Evolutionary conservation across 2,113 vertebrate species (phyloP), one percentile per base, ranked within the genome.

Genomic region (Porphyrio hochstetteri): DNA sequence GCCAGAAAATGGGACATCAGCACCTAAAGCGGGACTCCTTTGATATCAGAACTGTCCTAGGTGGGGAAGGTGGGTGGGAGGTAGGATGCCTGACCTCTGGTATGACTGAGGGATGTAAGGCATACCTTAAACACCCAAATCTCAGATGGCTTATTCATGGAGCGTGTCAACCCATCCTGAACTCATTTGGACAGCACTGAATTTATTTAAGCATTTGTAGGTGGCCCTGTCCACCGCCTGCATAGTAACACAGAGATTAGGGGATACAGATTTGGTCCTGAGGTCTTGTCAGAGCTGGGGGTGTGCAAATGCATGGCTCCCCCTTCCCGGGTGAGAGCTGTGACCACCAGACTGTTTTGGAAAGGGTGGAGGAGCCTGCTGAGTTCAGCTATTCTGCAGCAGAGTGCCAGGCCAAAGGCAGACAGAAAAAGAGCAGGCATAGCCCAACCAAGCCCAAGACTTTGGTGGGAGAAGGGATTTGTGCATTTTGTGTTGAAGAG

Each of bases 331-430:
- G 60, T 67, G 52, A 82, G 38, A 91, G 61, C 88, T 65, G 12
- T 64, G 96, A 67, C 92, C 96, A 84, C 81, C 95, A 84, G 83
- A 28, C 33, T 86, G 23, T 56, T 95, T 77, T 92, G 91, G 95
- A 95, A 91, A 35, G 44, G 27, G 10, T 48, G 25, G 57, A 87
- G 83, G 33, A 95, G 53, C 86, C 91, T 95, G 83, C 94, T 93
- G 94, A 79, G 86, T 93, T 92, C 65, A 96, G 77, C 81, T 95
- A 52, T 86, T 96, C n/a, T 69, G 16, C 38, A 72, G 44, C 7
- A 36, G 77, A 75, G 74, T 92, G 92, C 86, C 83, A 91, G 64
- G 74, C 61, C 86, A 89, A 74, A 88, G 88, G 75, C 31, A 78
- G 69, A 88, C 76, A 38, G 35, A 69, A 86, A 87, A 74, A 53